phyloP scores from a whole-genome alignment of 30 jellyfish, hydroid and myxozoan genomes.

The Pelagia noctiluca region DNA sequence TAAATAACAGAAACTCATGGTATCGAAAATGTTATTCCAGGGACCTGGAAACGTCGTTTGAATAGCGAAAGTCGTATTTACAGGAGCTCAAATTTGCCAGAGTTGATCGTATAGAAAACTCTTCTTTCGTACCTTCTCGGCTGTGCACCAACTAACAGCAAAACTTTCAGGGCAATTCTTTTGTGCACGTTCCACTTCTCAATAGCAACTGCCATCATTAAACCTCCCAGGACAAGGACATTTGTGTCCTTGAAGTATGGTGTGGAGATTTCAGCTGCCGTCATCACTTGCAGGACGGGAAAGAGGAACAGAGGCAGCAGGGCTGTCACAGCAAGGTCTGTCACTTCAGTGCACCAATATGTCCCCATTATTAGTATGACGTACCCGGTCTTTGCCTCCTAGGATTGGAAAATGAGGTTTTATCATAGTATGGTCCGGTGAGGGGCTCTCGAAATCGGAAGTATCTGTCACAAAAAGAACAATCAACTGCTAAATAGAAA shows the following conservation, averaged over 20 bases:
- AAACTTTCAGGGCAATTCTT: conserved; percentile 88
- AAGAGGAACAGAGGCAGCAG: conserved; percentile 86
- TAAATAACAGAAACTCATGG: too few relatives aligned
- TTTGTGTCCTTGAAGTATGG: conserved; percentile 97
- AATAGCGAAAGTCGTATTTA: too few relatives aligned
- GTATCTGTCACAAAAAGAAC: background rate
- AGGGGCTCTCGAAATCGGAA: background rate
- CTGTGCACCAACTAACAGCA: conserved; percentile 93
- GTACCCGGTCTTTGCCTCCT: conserved; percentile 91
- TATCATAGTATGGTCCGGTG: too few relatives aligned
- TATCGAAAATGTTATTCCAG: too few relatives aligned
- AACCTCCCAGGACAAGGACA: conserved; percentile 92
- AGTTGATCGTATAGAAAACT: too few relatives aligned
- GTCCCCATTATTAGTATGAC: conserved; percentile 90
- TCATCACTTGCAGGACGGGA: conserved; percentile 88
- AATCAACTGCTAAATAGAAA: too few relatives aligned
- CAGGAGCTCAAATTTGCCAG: too few relatives aligned
- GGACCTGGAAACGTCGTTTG: too few relatives aligned
- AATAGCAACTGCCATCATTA: conserved; percentile 95
- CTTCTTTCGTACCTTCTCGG: conserved; percentile 96
- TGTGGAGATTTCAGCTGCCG: conserved; percentile 84
- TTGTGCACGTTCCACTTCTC: conserved; percentile 99
- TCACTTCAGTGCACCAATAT: conserved; percentile 95
- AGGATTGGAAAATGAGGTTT: conserved; percentile 2
- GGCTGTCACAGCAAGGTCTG: conserved; percentile 96